Base-by-base conservation (phyloP, 2,888 invertebrate species). In the Catocala fraxini region DNA sequence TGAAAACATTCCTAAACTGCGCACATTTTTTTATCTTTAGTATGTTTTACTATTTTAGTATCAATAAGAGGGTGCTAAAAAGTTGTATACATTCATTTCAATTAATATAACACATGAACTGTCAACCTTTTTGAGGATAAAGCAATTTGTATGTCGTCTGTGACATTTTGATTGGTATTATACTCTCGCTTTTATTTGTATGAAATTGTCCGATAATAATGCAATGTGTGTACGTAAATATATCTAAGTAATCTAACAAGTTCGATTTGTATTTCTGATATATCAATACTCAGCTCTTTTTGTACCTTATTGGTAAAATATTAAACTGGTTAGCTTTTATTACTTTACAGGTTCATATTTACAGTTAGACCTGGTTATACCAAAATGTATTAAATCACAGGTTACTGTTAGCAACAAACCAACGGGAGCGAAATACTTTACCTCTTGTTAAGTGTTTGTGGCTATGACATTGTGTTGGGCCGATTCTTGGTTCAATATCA, bases 271-370 rank as follows among this genome's bases (percentile, higher is more conserved):
- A 15, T 51, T 56, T 39, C 62, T 53, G 56, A 59, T 48, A 60
- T 61, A 65, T 51, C 51, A 70, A 75, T 77, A 77, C 70, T 77
- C 73, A 70, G 56, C 45, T 46, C 64, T 45, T 65, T 9, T 58
- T 62, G 64, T 75, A 73, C 75, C 63, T 75, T 75, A 74, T 72
- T 75, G 65, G 59, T 70, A 68, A 64, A 51, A 53, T 43, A 65
- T 62, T 63, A 51, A 61, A 51, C 62, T 51, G 55, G 61, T 59
- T 57, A 63, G 67, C 64, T 65, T 48, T 15, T 25, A 25, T 25
- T 25, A 25, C 1, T 25, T 25, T 25, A 25, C 25, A 25, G 25
- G 25, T 25, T 3, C 25, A 25, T 25, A 25, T 25, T 15, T 25
- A 25, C 25, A 25, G 25, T 3, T 25, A 25, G 3, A 4, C 25